A percentile compares a stretch with the other conserved stretches of the same genome.
These are phyloP conservation scores for Aplocera efformata DNA, from an alignment of 2,888 invertebrate genomes.

Conservation along the genomic window DNA sequence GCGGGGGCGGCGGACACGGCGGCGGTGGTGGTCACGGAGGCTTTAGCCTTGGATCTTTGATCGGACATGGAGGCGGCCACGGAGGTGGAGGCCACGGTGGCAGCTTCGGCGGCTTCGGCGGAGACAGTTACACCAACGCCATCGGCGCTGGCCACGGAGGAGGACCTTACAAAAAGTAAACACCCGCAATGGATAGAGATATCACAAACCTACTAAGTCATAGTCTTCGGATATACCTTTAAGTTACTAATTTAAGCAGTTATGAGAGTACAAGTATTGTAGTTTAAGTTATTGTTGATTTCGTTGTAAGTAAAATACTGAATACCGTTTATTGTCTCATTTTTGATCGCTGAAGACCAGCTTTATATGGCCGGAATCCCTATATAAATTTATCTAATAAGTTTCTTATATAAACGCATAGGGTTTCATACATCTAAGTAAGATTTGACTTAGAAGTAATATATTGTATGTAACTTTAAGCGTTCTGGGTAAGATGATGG, in stretches of 20 bases:
- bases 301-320: constrained; percentile 52
- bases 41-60: constrained; percentile 35
- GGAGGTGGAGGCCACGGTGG: constrained; percentile 43
- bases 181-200: constrained; percentile 14
- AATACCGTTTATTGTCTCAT: constrained; percentile 22
- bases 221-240: constrained; percentile 38
- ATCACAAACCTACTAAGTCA: constrained; percentile 63
- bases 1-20: constrained; percentile 38
- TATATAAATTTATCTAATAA: too few relatives aligned
- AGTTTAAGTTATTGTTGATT: constrained; percentile 63
- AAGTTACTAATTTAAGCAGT: constrained; percentile 36
- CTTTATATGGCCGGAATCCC: too few relatives aligned
- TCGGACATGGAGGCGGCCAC: constrained; percentile 40
- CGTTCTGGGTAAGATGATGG: too few relatives aligned
- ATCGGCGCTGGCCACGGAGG: constrained; percentile 70
- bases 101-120: constrained; percentile 41
- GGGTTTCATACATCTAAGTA: too few relatives aligned
- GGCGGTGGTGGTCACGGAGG: constrained; percentile 43
- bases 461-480: too few relatives aligned
- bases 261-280: constrained; percentile 43
- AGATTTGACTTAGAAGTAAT: too few relatives aligned
- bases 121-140: constrained; percentile 68
- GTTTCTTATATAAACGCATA: too few relatives aligned
- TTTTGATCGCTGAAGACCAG: too few relatives aligned
- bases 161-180: constrained; percentile 64